Evolutionary conservation across 1,140 invertebrate genomes (phyloP).

Genomic region (Portunus trituberculatus): DNA sequence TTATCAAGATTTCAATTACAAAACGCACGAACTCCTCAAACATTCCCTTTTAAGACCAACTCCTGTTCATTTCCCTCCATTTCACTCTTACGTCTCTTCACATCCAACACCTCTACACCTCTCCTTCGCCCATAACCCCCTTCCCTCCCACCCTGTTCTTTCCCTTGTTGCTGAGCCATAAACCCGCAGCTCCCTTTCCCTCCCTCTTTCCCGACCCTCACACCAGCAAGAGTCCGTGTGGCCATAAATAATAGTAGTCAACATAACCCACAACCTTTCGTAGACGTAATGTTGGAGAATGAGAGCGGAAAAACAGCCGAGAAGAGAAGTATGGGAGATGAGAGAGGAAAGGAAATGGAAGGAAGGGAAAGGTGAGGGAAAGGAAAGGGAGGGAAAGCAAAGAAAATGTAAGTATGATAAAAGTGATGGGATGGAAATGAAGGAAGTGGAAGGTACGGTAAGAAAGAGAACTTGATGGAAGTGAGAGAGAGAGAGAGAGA

Average conservation of each 20-base stretch:
- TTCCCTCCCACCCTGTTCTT: background rate
- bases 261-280: background rate
- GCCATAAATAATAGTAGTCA: background rate
- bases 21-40: no score
- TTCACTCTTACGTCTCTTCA: no score
- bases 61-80: no score
- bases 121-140: background rate
- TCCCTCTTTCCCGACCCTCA: background rate
- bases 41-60: no score
- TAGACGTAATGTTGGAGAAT: background rate
- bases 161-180: background rate
- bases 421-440: no score
- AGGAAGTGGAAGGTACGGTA: no score
- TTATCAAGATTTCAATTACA: no score
- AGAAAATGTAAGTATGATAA: no score
- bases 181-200: background rate
- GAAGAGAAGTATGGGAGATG: background rate
- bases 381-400: no score
- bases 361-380: no score
- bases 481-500: no score
- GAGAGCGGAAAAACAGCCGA: background rate
- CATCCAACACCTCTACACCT: background rate
- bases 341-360: background rate
- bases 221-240: background rate
- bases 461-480: no score